phyloP scores from a whole-genome alignment of 2,797 vertebrate species.

The Sebastes hubbsi region DNA sequence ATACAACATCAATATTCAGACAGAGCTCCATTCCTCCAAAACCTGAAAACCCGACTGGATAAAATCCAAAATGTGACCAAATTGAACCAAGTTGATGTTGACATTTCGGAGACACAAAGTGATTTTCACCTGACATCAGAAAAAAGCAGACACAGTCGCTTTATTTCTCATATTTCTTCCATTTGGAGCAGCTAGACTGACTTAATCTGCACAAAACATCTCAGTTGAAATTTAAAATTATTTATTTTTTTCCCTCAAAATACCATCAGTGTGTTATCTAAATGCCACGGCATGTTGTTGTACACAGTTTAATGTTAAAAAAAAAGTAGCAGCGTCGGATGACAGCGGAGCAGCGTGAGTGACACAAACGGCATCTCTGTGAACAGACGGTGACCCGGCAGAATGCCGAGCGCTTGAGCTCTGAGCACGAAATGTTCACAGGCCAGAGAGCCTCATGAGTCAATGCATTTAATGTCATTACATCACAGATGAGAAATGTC shows the following conservation, averaged over 20 bases:
- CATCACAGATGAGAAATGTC: background rate
- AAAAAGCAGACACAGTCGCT: background rate
- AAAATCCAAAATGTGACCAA: background rate
- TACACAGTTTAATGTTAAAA: slow-evolving; percentile 1
- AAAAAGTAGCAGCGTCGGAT: slow-evolving; percentile 2
- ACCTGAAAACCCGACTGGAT: background rate
- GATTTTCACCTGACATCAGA: background rate
- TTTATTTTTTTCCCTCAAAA: slow-evolving; percentile 4
- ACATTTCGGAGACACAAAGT: slow-evolving; percentile 11
- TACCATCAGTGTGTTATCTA: slow-evolving; percentile 35
- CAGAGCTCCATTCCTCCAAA: background rate
- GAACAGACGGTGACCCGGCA: slow-evolving; percentile 16
- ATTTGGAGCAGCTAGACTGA: background rate
- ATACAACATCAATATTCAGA: background rate
- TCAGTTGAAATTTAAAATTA: slow-evolving; percentile 23
- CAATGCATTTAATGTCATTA: background rate
- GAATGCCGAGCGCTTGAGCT: slow-evolving; percentile 30
- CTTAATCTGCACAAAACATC: slow-evolving; percentile 33
- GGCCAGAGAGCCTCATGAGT: background rate
- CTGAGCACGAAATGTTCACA: slow-evolving; percentile 20
- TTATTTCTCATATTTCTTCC: background rate
- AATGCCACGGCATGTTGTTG: slow-evolving; percentile 30
- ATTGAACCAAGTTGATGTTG: background rate
- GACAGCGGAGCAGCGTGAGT: slow-evolving; percentile 1
- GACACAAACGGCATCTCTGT: slow-evolving; percentile 5